Percentiles rank a stretch among this genome's conserved stretches.
phyloP scores from a whole-genome alignment of 1,140 invertebrate genomes.

The Magallana ariakensis region DNA sequence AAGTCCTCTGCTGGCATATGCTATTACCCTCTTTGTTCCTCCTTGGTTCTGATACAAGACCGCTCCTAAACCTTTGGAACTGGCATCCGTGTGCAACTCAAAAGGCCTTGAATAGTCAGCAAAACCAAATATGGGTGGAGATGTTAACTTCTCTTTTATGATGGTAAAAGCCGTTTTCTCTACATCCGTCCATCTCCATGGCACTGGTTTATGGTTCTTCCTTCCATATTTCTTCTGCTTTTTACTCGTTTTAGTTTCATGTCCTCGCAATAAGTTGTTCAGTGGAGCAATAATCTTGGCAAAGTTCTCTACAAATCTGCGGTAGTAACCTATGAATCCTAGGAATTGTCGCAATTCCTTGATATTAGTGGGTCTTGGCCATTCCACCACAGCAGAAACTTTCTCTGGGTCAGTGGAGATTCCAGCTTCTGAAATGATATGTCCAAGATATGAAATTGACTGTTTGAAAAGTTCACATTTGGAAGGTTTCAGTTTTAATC shows the following conservation, averaged over 20 bases:
- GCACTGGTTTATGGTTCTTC: too few species aligned
- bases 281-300: constrained; percentile 11
- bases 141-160: too few species aligned
- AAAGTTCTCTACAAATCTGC: constrained; percentile 37
- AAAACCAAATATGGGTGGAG: too few species aligned
- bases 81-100: too few species aligned
- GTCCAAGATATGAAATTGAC: background rate
- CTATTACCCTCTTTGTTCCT: too few species aligned
- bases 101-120: too few species aligned
- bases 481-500: background rate
- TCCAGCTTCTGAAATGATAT: background rate
- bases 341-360: constrained; percentile 36
- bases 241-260: background rate
- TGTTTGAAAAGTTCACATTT: constrained; percentile 19
- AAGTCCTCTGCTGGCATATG: too few species aligned
- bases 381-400: constrained; percentile 6
- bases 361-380: constrained; percentile 31
- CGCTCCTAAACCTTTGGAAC: too few species aligned
- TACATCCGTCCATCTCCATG: too few species aligned
- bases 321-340: background rate
- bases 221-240: too few species aligned
- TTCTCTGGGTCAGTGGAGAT: constrained; percentile 17
- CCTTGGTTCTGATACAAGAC: too few species aligned
- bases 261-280: background rate
- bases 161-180: too few species aligned